phyloP scores from a whole-genome alignment of 2,797 vertebrate genomes.

The Adrianichthys oophorus region DNA sequence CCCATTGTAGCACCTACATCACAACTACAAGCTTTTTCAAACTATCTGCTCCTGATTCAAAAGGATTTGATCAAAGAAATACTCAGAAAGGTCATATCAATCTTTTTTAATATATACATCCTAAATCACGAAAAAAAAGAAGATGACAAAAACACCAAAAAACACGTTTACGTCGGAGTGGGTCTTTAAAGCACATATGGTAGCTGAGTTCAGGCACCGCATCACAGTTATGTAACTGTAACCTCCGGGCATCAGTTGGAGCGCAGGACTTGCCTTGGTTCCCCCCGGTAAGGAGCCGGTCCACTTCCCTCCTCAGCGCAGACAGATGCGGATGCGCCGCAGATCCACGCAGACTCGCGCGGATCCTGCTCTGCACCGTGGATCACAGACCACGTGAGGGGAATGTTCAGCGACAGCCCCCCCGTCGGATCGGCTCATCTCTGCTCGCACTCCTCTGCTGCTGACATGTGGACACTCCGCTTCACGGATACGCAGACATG shows the following conservation, averaged over 20 bases:
- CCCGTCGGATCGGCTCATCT: slow-evolving; percentile 51
- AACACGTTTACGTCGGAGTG: no score
- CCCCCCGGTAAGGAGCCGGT: not conserved
- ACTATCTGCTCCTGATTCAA: no score
- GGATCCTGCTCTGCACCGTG: slow-evolving; percentile 57
- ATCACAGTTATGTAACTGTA: slow-evolving; percentile 56
- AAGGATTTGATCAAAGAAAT: no score
- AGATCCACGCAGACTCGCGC: no score
- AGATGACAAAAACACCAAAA: no score
- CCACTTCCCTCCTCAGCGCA: not conserved
- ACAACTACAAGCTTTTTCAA: no score
- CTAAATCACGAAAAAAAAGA: no score
- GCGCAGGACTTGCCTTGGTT: not conserved
- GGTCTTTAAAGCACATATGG: not conserved
- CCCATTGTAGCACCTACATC: no score
- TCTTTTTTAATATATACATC: no score
- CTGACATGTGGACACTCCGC: slow-evolving; percentile 63
- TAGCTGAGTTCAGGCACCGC: slow-evolving; percentile 20
- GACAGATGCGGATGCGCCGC: not conserved
- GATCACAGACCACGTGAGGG: slow-evolving; percentile 75
- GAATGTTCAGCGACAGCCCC: slow-evolving; percentile 67
- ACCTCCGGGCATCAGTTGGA: not conserved
- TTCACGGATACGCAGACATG: slow-evolving; percentile 34
- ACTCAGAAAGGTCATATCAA: no score
- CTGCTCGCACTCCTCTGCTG: slow-evolving; percentile 45